Evolutionary conservation across 2,797 vertebrate genomes (phyloP), one percentile per base, ranked within the genome.

Genomic region (Ataeniobius toweri): DNA sequence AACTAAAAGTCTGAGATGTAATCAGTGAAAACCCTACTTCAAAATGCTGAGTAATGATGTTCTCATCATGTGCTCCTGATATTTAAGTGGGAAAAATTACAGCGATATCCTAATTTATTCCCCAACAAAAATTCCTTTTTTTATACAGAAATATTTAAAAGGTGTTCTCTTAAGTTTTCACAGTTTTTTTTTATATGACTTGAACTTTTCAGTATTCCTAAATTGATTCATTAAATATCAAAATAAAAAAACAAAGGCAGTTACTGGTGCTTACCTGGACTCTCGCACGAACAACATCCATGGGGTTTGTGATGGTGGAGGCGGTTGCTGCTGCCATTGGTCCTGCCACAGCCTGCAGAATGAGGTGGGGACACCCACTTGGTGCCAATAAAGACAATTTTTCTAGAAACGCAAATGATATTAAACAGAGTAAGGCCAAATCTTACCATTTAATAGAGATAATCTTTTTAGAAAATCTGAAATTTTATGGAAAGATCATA

Each of bases 221-320:
- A 46, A 46, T 10, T 46, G 44, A 46, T 46, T 46, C 3, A 36
- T 36, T 46, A 46, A 46, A 36, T 36, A 36, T 36, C 36, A 36
- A 36, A 36, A 36, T 36, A 3, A 46, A 46, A 46, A 46, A 46
- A 46, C 6, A 46, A 46, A 46, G 44, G 18, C 61, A 39, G 61
- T 18, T 20, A 39, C 20, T 65, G 1, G 26, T 1, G 58, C 39
- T 80, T 90, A 99, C 98, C 97, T 99, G 98, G 0, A 99, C 97
- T 50, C 98, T 95, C 1, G 98, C 97, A 84, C 98, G 95, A 77
- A 99, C 95, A 36, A 99, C 97, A 8, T 99, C 98, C 98, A 99
- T 99, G 41, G 98, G 98, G 84, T 99, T 99, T 92, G 98, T 99
- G 93, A 99, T 96, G 24, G 97, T 97, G 81, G 98, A 98, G 61